These are phyloP conservation scores for Leptobrachium leishanense DNA, from an alignment of 2,113 vertebrate species.

Conservation along the genomic window DNA sequence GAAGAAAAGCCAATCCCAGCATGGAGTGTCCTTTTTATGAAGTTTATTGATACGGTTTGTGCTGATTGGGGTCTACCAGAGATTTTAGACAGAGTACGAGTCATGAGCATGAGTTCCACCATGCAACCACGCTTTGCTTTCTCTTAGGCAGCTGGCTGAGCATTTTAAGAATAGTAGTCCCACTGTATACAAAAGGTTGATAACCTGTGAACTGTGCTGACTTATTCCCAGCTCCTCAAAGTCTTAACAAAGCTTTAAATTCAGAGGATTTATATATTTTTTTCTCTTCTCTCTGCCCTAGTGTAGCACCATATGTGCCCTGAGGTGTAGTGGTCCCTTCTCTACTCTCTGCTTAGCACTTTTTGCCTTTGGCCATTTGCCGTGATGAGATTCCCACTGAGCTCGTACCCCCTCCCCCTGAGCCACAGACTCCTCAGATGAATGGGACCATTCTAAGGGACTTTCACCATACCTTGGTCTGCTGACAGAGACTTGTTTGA, in stretches of 20 bases:
- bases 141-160: no score
- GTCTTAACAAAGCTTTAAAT: slow-evolving; percentile 20
- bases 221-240: background rate
- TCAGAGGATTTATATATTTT: slow-evolving; percentile 22
- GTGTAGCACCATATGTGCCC: slow-evolving; percentile 38
- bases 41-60: no score
- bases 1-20: no score
- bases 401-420: background rate
- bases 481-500: no score
- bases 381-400: slow-evolving; percentile 26
- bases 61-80: no score
- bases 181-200: no score
- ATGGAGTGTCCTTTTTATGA: no score
- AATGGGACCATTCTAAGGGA: slow-evolving; percentile 32
- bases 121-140: no score
- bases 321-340: background rate
- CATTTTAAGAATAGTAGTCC: no score
- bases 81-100: no score
- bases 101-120: no score
- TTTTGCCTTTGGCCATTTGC: slow-evolving; percentile 46
- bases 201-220: slow-evolving; percentile 37
- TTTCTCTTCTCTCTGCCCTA: slow-evolving; percentile 1
- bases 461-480: background rate
- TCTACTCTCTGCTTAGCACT: slow-evolving; percentile 1
- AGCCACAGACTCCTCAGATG: slow-evolving; percentile 10